phyloP scores from a whole-genome alignment of 2,888 invertebrate genomes.

The Apamea epomidion region DNA sequence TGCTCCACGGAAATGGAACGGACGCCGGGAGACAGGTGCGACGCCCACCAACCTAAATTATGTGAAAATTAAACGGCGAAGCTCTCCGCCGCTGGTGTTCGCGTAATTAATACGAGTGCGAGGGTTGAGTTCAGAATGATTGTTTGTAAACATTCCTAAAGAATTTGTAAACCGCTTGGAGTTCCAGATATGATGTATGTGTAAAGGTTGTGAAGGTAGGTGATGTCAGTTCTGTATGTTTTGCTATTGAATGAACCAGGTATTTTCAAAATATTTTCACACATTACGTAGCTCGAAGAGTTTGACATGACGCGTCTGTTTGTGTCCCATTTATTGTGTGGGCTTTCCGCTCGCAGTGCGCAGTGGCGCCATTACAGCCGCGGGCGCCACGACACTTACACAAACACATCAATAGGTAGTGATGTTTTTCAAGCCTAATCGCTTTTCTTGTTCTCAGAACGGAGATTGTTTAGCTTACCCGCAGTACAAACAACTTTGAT shows the following conservation, averaged over 20 bases:
- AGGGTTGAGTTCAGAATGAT: slow-evolving; percentile 2
- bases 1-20: slow-evolving; percentile 43
- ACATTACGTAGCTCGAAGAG: slow-evolving; percentile 13
- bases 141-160: slow-evolving; percentile 36
- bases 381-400: slow-evolving; percentile 29
- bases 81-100: slow-evolving; percentile 4
- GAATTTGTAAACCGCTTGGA: slow-evolving; percentile 8
- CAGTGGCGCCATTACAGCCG: slow-evolving; percentile 38
- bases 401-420: slow-evolving; percentile 50
- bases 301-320: slow-evolving; percentile 54
- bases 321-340: slow-evolving; percentile 68
- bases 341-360: slow-evolving; percentile 52
- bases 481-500: slow-evolving; percentile 58
- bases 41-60: slow-evolving; percentile 27
- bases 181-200: not conserved
- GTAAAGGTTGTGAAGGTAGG: not conserved
- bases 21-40: slow-evolving; percentile 31
- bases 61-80: slow-evolving; percentile 34
- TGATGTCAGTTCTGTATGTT: slow-evolving; percentile 17
- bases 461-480: slow-evolving; percentile 45
- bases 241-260: slow-evolving; percentile 11
- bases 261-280: slow-evolving; percentile 8
- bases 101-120: slow-evolving; percentile 19
- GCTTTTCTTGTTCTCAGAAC: slow-evolving; percentile 51
- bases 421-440: slow-evolving; percentile 41